Evolutionary conservation across 2,888 invertebrate species (phyloP).

Genomic region (Drosophila maculinotata): DNA sequence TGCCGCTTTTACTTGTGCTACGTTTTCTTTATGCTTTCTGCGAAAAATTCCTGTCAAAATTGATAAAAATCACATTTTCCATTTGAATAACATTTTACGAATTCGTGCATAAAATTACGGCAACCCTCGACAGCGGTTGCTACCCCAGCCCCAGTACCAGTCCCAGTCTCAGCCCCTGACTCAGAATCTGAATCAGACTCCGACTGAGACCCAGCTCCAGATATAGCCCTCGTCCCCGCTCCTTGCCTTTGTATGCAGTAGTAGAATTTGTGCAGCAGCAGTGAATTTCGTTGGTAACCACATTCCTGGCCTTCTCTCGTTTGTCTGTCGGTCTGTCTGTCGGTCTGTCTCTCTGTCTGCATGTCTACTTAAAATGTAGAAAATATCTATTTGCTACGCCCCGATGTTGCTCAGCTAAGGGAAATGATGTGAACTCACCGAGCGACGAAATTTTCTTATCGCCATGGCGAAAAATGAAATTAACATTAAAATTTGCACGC

Average conservation of each 20-base stretch:
- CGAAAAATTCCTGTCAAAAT: constrained; percentile 83
- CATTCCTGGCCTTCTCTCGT: constrained; percentile 50
- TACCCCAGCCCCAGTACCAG: constrained; percentile 16
- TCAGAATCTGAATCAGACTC: too few species aligned
- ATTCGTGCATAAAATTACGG: constrained; percentile 84
- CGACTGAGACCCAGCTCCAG: constrained; percentile 3
- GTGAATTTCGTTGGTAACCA: constrained; percentile 67
- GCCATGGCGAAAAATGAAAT: constrained; percentile 62
- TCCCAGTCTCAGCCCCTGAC: neutral
- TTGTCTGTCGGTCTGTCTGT: neutral
- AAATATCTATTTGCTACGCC: constrained; percentile 81
- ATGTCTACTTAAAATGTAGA: constrained; percentile 76
- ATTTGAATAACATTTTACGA: constrained; percentile 84
- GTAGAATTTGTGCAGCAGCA: constrained; percentile 65
- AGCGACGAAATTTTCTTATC: constrained; percentile 68
- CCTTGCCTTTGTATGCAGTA: constrained; percentile 59
- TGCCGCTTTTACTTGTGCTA: constrained; percentile 42
- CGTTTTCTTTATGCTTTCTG: constrained; percentile 60
- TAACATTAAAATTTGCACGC: constrained; percentile 75
- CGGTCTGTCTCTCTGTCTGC: constrained; percentile 19
- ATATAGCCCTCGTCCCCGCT: constrained; percentile 3
- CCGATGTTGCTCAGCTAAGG: constrained; percentile 42
- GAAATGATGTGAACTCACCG: constrained; percentile 37
- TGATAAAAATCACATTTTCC: constrained; percentile 85
- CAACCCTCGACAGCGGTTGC: constrained; percentile 52